These are phyloP conservation scores for Aphaenogaster ashmeadi DNA, from an alignment of 1,140 invertebrate species.

Conservation along the genomic window DNA sequence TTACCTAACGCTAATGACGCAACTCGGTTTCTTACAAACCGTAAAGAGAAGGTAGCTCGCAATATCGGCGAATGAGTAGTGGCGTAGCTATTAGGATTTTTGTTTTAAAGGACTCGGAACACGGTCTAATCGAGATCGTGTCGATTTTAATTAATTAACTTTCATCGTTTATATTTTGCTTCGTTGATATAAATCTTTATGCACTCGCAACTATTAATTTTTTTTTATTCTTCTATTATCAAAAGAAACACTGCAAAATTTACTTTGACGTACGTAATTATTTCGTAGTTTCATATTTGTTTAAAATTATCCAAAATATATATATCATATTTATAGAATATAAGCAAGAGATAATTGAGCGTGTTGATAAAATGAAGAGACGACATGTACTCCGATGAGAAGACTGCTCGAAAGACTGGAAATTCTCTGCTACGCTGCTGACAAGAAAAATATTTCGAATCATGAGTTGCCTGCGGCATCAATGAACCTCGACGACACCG, in stretches of 20 bases:
- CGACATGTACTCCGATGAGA: not conserved
- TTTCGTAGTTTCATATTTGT: not conserved
- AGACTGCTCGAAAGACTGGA: not conserved
- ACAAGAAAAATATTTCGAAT: conserved; percentile 2
- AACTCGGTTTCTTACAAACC: not conserved
- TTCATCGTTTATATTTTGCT: not conserved
- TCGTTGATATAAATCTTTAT: not conserved
- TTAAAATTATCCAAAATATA: not conserved
- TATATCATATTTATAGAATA: not conserved
- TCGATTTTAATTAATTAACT: not conserved
- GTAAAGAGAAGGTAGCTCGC: conserved; percentile 4
- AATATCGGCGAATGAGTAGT: conserved; percentile 8
- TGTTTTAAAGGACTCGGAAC: not conserved
- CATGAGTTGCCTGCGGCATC: conserved; percentile 28
- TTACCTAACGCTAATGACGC: conserved; percentile 48
- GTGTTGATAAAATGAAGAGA: not conserved
- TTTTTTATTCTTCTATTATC: not conserved
- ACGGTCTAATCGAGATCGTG: not conserved
- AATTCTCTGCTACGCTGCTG: not conserved
- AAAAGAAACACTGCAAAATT: not conserved
- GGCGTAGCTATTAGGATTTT: not conserved
- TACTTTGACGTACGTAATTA: conserved; percentile 1
- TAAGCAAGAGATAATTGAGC: not conserved
- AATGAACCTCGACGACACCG: conserved; percentile 27
- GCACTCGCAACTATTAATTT: not conserved